Conservation (phyloP, 1,140 invertebrate genomes). For the Oreohelix idahoensis region DNA sequence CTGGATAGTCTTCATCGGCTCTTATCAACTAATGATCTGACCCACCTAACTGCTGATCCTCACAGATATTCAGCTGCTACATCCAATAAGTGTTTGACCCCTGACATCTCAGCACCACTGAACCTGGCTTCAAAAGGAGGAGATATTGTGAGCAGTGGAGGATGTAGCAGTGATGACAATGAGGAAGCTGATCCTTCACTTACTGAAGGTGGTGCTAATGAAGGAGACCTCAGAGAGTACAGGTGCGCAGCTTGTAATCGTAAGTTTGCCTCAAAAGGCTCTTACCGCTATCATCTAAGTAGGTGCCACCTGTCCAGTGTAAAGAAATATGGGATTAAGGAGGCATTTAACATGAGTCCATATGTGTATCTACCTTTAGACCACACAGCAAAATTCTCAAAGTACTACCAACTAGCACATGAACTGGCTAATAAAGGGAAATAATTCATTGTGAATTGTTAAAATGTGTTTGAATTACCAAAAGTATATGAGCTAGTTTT, state of each 20-base stretch:
- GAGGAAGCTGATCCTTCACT: conserved; percentile 30
- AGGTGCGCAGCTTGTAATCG: conserved; percentile 97
- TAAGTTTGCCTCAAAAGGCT: conserved; percentile 95
- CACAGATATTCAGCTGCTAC: neutral
- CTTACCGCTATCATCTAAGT: conserved; percentile 94
- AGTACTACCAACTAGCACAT: conserved; percentile 70
- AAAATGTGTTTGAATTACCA: too few relatives aligned
- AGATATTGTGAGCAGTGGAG: neutral
- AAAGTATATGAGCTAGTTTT: too few relatives aligned
- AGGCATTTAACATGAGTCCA: conserved; percentile 80
- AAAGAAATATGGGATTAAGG: conserved; percentile 81
- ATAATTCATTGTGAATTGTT: conserved; percentile 21
- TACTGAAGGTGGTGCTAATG: conserved; percentile 53
- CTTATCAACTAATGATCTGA: conserved; percentile 80
- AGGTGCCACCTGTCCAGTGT: conserved; percentile 88
- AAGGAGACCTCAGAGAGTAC: conserved; percentile 52
- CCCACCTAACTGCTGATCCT: conserved; percentile 29
- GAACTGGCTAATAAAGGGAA: conserved; percentile 67
- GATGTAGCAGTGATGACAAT: conserved; percentile 43
- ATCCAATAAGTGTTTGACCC: neutral
- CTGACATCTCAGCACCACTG: conserved; percentile 46
- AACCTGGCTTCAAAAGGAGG: conserved; percentile 52
- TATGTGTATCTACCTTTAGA: conserved; percentile 69
- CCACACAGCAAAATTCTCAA: conserved; percentile 69
- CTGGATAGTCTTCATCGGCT: conserved; percentile 93